A percentile compares a stretch with the other conserved stretches of the same genome.
phyloP scores from a whole-genome alignment of 1,140 invertebrate genomes.

The Zelostemma sp. region DNA sequence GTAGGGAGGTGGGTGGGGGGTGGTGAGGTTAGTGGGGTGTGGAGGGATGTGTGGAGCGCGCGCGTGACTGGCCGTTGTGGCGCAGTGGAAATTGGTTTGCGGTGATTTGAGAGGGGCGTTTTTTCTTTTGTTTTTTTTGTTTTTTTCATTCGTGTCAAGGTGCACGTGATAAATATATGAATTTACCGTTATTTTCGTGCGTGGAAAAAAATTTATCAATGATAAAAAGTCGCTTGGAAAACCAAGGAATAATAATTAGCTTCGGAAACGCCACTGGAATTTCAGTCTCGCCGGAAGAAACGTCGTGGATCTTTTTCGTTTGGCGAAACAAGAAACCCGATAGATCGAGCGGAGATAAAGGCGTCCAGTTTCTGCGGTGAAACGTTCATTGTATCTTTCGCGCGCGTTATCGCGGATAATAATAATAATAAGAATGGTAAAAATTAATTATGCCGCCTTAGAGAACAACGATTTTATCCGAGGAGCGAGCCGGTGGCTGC shows the following conservation, averaged over 20 bases:
- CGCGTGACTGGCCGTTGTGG: too few species aligned
- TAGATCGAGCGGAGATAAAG: background rate
- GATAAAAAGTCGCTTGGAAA: too few species aligned
- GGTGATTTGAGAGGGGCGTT: too few species aligned
- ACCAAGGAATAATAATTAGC: constrained; percentile 11
- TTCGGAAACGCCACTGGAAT: constrained; percentile 6
- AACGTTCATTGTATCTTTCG: constrained; percentile 1
- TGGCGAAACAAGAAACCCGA: background rate
- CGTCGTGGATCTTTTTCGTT: background rate
- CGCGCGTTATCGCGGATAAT: constrained; percentile 22
- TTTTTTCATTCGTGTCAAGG: constrained; percentile 11
- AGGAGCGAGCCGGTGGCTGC: constrained; percentile 9
- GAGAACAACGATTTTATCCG: constrained; percentile 25
- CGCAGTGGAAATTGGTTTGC: too few species aligned
- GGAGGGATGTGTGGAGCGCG: too few species aligned
- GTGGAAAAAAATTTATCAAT: constrained; percentile 6
- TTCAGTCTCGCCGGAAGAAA: constrained; percentile 2
- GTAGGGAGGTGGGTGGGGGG: too few species aligned
- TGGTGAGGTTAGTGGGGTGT: too few species aligned
- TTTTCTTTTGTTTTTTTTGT: too few species aligned
- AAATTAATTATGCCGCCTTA: constrained; percentile 29
- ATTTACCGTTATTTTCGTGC: constrained; percentile 23
- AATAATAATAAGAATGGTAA: constrained; percentile 13
- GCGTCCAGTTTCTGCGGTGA: constrained; percentile 1
- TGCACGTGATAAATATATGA: constrained; percentile 8